These are phyloP conservation scores for Catagonus wagneri DNA, from an alignment of 2,113 vertebrate species.

Conservation along the genomic window DNA sequence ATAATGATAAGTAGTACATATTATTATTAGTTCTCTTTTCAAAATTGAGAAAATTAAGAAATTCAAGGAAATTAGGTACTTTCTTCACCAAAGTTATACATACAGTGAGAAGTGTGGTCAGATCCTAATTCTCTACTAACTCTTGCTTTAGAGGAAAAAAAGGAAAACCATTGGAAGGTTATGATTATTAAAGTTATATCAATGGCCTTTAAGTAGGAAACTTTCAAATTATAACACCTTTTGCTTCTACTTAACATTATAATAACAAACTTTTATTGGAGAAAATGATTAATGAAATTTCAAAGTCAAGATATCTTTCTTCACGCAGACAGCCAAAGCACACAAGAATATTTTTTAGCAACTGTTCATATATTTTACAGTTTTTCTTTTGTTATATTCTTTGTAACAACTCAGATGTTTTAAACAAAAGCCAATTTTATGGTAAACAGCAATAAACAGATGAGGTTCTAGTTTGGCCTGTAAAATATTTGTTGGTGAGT, in stretches of 20 bases:
- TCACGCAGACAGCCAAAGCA: neutral
- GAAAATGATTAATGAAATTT: slow-evolving; percentile 24
- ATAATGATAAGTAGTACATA: neutral
- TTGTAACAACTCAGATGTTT: neutral
- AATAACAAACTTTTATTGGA: neutral
- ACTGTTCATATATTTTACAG: neutral
- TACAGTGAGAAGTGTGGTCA: neutral
- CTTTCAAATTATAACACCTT: neutral
- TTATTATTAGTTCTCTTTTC: neutral
- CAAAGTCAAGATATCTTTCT: neutral
- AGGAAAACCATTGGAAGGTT: neutral
- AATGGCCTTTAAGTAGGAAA: neutral
- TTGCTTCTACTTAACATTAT: neutral
- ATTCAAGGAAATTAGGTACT: neutral
- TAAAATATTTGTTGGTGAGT: slow-evolving; percentile 23
- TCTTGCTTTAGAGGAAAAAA: neutral
- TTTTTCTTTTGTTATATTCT: neutral
- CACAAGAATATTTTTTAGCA: neutral
- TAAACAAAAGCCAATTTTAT: slow-evolving; percentile 35
- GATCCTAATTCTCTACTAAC: neutral
- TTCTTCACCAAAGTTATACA: neutral
- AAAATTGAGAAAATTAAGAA: neutral
- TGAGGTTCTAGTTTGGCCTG: neutral
- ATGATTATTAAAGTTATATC: slow-evolving; percentile 3
- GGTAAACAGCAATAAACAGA: slow-evolving; percentile 33